These are phyloP conservation scores for Spondyliosoma cantharus DNA, from an alignment of 2,797 vertebrate genomes.

Conservation along the genomic window DNA sequence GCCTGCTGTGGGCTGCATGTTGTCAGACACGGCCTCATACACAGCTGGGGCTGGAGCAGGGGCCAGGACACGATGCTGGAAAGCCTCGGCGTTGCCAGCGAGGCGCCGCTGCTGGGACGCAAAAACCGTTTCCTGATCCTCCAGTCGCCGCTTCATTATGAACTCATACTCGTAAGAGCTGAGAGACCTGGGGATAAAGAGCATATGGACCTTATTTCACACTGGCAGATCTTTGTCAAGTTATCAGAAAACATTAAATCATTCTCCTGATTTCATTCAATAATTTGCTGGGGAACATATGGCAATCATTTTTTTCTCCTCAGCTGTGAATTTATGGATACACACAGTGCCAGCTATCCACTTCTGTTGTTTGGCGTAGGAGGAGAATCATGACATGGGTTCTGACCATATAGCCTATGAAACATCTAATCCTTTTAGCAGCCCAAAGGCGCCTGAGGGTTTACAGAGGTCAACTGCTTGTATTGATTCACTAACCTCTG, in stretches of 20 bases:
- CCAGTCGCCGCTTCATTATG: constrained; percentile 99
- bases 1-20: constrained; percentile 95
- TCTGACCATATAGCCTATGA: neutral
- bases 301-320: constrained; percentile 20
- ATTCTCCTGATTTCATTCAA: constrained; percentile 12
- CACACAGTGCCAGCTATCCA: constrained; percentile 25
- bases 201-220: constrained; percentile 30
- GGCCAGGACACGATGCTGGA: constrained; percentile 94
- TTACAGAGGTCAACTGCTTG: constrained; percentile 3
- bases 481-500: constrained; percentile 17
- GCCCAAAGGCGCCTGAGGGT: neutral
- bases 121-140: constrained; percentile 97
- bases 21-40: constrained; percentile 92
- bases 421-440: constrained; percentile 21
- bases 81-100: constrained; percentile 88
- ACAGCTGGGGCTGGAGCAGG: constrained; percentile 92
- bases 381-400: constrained; percentile 6
- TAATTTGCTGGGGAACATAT: constrained; percentile 18
- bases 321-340: constrained; percentile 29
- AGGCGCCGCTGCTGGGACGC: constrained; percentile 91
- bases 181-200: constrained; percentile 72
- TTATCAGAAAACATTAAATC: constrained; percentile 28
- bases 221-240: constrained; percentile 7
- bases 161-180: constrained; percentile 89
- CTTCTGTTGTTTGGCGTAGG: constrained; percentile 8